Base-by-base conservation (phyloP, 1,140 invertebrate species). In the Drosophila kohkoa region DNA sequence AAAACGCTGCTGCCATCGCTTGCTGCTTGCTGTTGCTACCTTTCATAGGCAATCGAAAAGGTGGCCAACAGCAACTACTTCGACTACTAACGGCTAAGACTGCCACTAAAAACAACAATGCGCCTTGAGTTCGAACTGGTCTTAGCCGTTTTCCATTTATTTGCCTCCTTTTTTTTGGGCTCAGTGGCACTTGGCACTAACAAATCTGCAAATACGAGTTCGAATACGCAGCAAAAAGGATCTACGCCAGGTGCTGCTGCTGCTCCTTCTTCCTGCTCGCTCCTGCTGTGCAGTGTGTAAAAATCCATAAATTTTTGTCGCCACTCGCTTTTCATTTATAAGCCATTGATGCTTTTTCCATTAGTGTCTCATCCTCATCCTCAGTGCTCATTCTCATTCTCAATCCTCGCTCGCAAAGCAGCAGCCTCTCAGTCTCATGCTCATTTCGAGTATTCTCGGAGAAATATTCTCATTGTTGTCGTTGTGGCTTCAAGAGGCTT, bases 301-400 rank as follows among this genome's bases (percentile, higher is more conserved):
- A 77, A 88, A 87, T 87, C 80, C 85, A 87, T 87, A 87, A 87
- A 87, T 87, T 83, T 82, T 77, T 69, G 65, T 80, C 78, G 49
- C 77, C 81, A 81, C 41, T 83, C 74, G 70, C 72, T 59, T 65
- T 71, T 68, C 76, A 89, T 89, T 87, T 75, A 71, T 89, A 88
- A 88, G 81, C 85, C 78, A 85, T 88, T 88, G 85, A 88, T 88
- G 81, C 85, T 68, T 90, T 88, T 88, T 88, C 83, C 82, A 87
- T 87, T 87, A 87, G 83, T 88, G 83, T 58, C 55, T 74, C 79
- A 75, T 62, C 54, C 41, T 43, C 59, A 77, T 72, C 65, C 59
- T 43, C 67, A 64, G 62, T 75, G 20, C 28, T 51, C 54, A 43
- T n/a, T 25, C 11, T 52, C 54, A 48, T 7, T 10, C 38, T n/a